Percentiles rank a stretch among this genome's conserved stretches.
phyloP scores from a whole-genome alignment of 2,888 invertebrate genomes.

The Liposcelis brunnea region DNA sequence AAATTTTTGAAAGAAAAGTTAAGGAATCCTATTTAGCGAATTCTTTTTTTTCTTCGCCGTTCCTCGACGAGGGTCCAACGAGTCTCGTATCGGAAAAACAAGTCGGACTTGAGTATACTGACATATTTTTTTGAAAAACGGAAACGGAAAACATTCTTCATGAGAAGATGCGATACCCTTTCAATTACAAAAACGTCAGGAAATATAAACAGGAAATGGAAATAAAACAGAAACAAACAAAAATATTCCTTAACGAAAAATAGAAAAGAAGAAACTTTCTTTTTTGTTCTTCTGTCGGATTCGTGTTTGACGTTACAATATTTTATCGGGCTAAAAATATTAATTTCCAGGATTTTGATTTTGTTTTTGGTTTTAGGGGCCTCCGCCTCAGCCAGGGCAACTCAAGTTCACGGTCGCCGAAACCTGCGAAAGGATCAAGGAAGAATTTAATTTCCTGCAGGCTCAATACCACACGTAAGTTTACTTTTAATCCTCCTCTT shows the following conservation, averaged over 20 bases:
- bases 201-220: too few species aligned
- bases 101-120: too few species aligned
- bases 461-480: conserved; percentile 92
- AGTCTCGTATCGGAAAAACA: too few species aligned
- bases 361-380: conserved; percentile 45
- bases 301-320: conserved; percentile 7
- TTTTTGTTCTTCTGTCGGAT: neutral
- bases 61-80: too few species aligned
- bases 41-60: too few species aligned
- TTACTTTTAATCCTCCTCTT: conserved; percentile 7
- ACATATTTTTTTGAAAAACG: too few species aligned
- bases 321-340: too few species aligned
- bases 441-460: conserved; percentile 88
- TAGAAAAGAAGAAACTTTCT: neutral
- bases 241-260: too few species aligned
- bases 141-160: neutral
- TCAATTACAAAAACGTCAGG: neutral
- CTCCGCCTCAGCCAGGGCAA: conserved; percentile 77
- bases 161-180: neutral
- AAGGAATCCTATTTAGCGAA: too few species aligned
- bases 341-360: conserved; percentile 12
- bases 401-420: conserved; percentile 88
- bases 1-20: too few species aligned
- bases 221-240: too few species aligned
- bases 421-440: conserved; percentile 87